Percentiles rank a stretch among this genome's conserved stretches.
Conservation (phyloP, 2,797 vertebrate genomes). For the Periparus ater region DNA sequence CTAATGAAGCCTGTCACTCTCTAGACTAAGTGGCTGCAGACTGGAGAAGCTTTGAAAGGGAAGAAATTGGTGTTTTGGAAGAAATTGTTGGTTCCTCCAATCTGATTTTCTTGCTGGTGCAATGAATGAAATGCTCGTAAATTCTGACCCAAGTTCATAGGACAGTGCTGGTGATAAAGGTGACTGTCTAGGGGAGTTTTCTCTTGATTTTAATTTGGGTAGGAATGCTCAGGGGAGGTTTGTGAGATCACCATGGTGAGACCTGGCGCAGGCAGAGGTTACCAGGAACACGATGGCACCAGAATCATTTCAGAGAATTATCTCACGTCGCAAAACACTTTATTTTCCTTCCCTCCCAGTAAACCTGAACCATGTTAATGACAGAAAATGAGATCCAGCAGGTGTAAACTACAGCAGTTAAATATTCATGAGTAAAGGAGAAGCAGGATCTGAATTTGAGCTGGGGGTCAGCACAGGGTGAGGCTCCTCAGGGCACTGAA, state of each 20-base stretch:
- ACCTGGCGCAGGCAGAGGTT: background rate
- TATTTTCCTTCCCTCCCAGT: background rate
- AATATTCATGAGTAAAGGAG: background rate
- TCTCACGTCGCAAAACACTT: background rate
- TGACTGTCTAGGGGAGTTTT: background rate
- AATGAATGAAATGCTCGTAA: background rate
- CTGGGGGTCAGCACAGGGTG: background rate
- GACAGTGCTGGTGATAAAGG: background rate
- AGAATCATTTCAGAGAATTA: background rate
- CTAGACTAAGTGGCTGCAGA: background rate
- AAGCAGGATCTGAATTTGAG: background rate
- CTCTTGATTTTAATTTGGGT: background rate
- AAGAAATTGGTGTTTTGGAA: background rate
- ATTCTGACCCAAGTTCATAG: background rate
- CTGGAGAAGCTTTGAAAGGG: background rate
- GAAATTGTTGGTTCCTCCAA: background rate
- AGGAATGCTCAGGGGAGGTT: background rate
- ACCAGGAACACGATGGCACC: background rate
- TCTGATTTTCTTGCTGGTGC: background rate
- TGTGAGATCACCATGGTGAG: background rate
- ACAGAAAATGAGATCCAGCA: constrained; percentile 14
- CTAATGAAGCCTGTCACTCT: background rate
- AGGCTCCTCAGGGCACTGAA: background rate
- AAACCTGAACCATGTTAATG: constrained; percentile 18
- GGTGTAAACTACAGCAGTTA: constrained; percentile 5